phyloP scores from a whole-genome alignment of 2,113 vertebrate species.

The Phylloscopus trochilus region DNA sequence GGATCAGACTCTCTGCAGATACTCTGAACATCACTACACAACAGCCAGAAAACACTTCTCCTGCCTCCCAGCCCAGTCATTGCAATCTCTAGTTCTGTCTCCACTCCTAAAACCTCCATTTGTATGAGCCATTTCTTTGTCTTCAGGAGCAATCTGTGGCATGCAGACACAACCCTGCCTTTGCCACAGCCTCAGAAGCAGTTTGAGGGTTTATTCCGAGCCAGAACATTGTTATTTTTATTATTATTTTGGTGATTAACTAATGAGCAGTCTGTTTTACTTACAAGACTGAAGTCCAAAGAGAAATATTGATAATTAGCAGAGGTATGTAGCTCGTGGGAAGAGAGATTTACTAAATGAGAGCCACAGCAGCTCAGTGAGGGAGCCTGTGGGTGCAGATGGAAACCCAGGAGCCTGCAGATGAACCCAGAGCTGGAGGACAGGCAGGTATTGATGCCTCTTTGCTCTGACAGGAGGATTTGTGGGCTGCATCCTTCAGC shows the following conservation, averaged over 20 bases:
- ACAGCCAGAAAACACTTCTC: not conserved
- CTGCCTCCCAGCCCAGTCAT: not conserved
- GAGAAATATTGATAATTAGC: constrained; percentile 49
- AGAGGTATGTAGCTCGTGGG: not conserved
- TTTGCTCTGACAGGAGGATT: constrained; percentile 8
- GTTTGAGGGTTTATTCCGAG: not conserved
- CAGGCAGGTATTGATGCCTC: not conserved
- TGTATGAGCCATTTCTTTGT: not conserved
- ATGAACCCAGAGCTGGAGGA: not conserved
- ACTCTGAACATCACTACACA: not conserved
- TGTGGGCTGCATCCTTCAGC: constrained; percentile 34
- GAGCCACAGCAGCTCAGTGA: not conserved
- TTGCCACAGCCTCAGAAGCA: not conserved
- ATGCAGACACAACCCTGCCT: accelerated
- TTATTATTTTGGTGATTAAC: constrained; percentile 35
- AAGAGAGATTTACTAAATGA: not conserved
- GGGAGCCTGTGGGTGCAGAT: not conserved
- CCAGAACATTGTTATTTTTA: not conserved
- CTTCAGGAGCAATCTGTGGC: not conserved
- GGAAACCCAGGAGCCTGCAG: not conserved
- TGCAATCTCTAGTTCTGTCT: not conserved
- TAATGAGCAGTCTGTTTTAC: constrained; percentile 40
- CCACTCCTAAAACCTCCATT: not conserved
- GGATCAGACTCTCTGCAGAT: not conserved
- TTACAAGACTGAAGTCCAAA: not conserved